Evolutionary conservation across 2,797 vertebrate genomes (phyloP), one percentile per base, ranked within the genome.

Genomic region (Hozukius guyotensis): DNA sequence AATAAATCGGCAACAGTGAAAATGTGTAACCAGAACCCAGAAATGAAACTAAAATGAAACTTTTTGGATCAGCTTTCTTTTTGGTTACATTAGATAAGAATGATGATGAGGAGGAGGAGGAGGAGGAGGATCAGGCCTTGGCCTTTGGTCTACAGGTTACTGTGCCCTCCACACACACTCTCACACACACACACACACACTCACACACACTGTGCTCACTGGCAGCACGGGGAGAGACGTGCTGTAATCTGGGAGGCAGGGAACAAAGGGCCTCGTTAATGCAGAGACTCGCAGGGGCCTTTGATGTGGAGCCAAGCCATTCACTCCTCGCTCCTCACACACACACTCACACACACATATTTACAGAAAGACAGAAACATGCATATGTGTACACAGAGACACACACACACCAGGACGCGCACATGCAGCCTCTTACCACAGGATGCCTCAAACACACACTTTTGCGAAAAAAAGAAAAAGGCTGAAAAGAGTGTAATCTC

Each of bases 261-360:
- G 97, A 97, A 97, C 97, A 98, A 98, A 98, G 95, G 96, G 93
- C 93, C 97, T 98, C 95, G 97, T 98, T 97, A 98, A 98, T 97
- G 96, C 96, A 97, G 95, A 97, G 96, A 96, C 97, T 97, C 93
- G 95, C 95, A 90, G 94, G 92, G 96, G 94, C 95, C 97, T 98
- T 98, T 98, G 97, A 98, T 97, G 97, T 98, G 95, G 93, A 95
- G 96, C 97, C 96, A 97, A 96, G 94, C 96, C 96, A 97, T 97
- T 97, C 96, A 97, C 96, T 96, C 96, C 94, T 93, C 87, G 88
- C 93, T 90, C 90, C 95, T 94, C 94, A 93, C 91, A 93, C 94
- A 89, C 77, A 65, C 67, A 92, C 93, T 46, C 80, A 46, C 80
- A 92, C 93, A 92, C 78, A 55, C 71, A 56, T 16, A 77, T 34